phyloP scores from a whole-genome alignment of 2,888 invertebrate species.

The Ichneumoninae sp. region DNA sequence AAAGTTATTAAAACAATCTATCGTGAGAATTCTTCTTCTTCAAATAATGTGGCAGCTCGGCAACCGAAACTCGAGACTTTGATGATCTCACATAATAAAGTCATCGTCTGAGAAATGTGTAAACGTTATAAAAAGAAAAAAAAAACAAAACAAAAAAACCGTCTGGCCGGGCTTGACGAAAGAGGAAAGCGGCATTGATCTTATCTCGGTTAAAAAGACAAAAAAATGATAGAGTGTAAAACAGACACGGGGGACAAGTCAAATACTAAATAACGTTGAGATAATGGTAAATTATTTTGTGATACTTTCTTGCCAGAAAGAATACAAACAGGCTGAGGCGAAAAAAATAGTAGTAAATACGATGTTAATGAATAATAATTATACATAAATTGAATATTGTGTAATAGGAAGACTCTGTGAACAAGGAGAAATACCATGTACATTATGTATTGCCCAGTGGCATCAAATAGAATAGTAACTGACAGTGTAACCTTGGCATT shows the following conservation, averaged over 20 bases:
- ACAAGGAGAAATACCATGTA: conserved; percentile 83
- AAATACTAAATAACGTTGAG: conserved; percentile 82
- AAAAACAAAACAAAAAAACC: conserved; percentile 46
- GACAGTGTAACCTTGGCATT: conserved; percentile 71
- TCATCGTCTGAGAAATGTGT: conserved; percentile 57
- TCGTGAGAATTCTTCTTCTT: conserved; percentile 51
- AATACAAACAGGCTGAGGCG: conserved; percentile 82
- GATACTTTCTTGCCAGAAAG: conserved; percentile 84
- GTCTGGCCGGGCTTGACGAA: conserved; percentile 42
- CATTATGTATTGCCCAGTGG: conserved; percentile 83
- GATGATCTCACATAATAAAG: conserved; percentile 48
- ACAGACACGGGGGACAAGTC: conserved; percentile 68
- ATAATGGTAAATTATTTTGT: conserved; percentile 83
- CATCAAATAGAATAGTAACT: conserved; percentile 83
- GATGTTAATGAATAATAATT: conserved; percentile 82
- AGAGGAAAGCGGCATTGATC: conserved; percentile 49
- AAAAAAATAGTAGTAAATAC: conserved; percentile 76
- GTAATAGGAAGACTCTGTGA: conserved; percentile 82
- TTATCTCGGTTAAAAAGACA: conserved; percentile 44
- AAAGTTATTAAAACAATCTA: conserved; percentile 27
- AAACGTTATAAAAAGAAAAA: conserved; percentile 27
- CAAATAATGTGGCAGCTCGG: conserved; percentile 48
- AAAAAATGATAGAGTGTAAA: conserved; percentile 58
- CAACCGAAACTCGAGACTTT: conserved; percentile 45
- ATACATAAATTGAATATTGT: conserved; percentile 81